phyloP scores from a whole-genome alignment of 2,113 vertebrate species.

The Parotia lawesii region DNA sequence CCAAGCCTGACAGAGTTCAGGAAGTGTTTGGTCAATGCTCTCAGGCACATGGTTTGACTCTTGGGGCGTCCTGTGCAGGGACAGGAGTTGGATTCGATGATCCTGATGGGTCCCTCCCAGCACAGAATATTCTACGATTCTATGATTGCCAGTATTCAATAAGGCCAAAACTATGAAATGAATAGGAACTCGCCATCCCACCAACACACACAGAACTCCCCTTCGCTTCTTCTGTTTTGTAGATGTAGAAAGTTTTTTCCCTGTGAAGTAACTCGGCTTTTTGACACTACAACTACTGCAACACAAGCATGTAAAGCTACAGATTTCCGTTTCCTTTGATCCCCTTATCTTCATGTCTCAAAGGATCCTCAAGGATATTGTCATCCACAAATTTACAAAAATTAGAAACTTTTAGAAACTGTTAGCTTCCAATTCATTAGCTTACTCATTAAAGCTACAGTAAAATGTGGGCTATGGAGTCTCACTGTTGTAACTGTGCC shows the following conservation, averaged over 20 bases:
- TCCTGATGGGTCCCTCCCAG: neutral
- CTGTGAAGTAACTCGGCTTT: neutral
- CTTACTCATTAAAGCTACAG: neutral
- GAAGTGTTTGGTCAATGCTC: neutral
- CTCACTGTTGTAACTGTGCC: neutral
- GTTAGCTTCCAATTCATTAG: neutral
- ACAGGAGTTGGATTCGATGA: accelerated
- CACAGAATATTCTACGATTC: neutral
- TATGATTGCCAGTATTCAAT: neutral
- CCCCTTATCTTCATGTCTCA: neutral
- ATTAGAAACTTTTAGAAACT: neutral
- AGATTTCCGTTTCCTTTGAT: neutral
- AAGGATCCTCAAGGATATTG: neutral
- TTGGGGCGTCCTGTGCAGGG: no score
- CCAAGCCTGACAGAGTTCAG: neutral
- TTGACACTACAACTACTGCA: neutral
- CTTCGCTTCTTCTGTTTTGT: neutral
- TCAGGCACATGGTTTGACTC: no score
- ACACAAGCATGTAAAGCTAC: neutral
- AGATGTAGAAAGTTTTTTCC: neutral
- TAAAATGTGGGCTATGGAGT: neutral
- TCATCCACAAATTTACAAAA: neutral
- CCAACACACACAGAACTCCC: neutral
- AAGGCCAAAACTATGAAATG: neutral
- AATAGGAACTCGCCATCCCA: neutral